These are phyloP conservation scores for Sardina pilchardus DNA, from an alignment of 2,113 vertebrate species.

Conservation along the genomic window DNA sequence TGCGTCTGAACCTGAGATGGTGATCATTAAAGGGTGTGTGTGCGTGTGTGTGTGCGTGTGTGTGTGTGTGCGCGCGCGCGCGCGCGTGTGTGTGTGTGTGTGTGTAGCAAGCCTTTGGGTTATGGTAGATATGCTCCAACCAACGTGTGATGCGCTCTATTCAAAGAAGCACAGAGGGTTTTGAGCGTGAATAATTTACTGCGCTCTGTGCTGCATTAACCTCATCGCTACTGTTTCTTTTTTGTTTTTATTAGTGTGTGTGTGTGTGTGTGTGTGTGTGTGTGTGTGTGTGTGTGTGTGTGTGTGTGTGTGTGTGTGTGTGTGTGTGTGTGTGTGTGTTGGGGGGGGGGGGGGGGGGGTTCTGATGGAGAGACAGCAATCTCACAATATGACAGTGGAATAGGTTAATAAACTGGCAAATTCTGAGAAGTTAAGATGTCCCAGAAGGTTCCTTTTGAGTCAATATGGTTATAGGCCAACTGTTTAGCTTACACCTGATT, in stretches of 20 bases:
- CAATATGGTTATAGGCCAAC: not conserved
- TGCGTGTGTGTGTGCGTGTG: slow-evolving; percentile 16
- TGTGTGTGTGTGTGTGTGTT: too few relatives aligned
- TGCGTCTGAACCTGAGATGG: not conserved
- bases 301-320: too few relatives aligned
- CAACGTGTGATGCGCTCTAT: not conserved
- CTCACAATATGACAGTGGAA: too few relatives aligned
- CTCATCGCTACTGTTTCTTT: slow-evolving; percentile 32
- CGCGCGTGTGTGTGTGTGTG: not conserved
- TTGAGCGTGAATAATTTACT: slow-evolving; percentile 58
- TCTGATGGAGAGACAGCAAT: too few relatives aligned
- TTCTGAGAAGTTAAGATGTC: not conserved
- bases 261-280: too few relatives aligned
- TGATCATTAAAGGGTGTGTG: slow-evolving; percentile 16
- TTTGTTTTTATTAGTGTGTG: not conserved
- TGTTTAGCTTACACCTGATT: not conserved
- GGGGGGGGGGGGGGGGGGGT: too few relatives aligned
- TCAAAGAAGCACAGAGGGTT: slow-evolving; percentile 36
- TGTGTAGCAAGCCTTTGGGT: not conserved
- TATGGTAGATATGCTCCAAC: not conserved
- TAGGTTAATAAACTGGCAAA: not conserved
- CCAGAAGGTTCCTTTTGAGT: not conserved
- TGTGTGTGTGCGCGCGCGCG: slow-evolving; percentile 8
- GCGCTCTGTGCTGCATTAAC: slow-evolving; percentile 40
- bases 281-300: too few relatives aligned